Percentiles rank a stretch among this genome's conserved stretches.
phyloP scores from a whole-genome alignment of 2,113 vertebrate species.

The Dolichallabes microphthalmus region DNA sequence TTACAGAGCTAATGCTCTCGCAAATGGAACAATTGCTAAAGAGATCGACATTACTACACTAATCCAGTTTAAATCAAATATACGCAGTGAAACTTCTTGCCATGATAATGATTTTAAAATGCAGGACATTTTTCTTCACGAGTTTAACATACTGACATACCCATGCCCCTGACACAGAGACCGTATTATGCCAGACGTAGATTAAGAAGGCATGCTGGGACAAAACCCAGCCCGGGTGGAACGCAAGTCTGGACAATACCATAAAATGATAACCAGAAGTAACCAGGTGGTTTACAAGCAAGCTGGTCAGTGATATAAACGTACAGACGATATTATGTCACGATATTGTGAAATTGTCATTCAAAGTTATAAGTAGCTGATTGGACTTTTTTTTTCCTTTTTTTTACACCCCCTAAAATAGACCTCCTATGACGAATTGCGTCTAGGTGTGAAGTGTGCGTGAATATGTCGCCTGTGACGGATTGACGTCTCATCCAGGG shows the following conservation, averaged over 20 bases:
- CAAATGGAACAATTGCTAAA: background rate
- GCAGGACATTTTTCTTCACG: background rate
- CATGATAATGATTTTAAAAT: conserved; percentile 2
- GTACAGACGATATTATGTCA: background rate
- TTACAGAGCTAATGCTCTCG: background rate
- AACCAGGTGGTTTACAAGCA: background rate
- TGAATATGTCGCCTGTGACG: background rate
- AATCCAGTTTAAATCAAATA: background rate
- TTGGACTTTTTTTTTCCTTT: background rate
- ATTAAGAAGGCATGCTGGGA: background rate
- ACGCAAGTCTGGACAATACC: background rate
- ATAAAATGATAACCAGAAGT: background rate
- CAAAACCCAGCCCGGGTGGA: background rate
- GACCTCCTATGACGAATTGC: background rate
- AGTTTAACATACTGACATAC: background rate
- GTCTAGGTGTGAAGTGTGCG: too few species aligned
- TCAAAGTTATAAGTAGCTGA: background rate
- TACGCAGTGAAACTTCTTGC: background rate
- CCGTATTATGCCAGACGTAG: background rate
- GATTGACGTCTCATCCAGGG: background rate
- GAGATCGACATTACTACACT: background rate
- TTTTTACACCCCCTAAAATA: background rate
- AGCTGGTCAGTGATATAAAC: background rate
- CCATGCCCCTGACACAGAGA: background rate
- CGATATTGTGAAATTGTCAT: background rate